phyloP scores from a whole-genome alignment of 1,140 invertebrate genomes.

The Zaprionus taronus region DNA sequence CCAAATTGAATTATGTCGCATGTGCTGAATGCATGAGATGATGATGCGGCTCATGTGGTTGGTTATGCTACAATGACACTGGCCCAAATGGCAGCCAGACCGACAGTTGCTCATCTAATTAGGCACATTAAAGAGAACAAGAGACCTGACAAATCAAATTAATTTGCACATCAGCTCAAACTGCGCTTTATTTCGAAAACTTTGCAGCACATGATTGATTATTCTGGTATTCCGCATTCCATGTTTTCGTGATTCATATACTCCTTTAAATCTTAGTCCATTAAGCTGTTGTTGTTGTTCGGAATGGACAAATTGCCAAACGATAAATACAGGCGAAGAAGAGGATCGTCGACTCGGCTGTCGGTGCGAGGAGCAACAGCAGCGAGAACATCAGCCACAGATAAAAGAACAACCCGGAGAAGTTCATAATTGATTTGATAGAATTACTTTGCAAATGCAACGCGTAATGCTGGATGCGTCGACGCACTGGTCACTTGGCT shows the following conservation, averaged over 20 bases:
- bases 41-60: background rate
- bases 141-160: background rate
- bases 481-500: conserved; percentile 1
- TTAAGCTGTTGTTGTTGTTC: conserved; percentile 33
- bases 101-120: background rate
- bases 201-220: background rate
- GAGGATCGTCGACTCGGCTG: conserved; percentile 55
- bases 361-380: conserved; percentile 48
- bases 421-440: conserved; percentile 32
- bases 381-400: conserved; percentile 45
- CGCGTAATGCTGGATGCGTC: background rate
- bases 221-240: background rate
- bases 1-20: conserved; percentile 7
- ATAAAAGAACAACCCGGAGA: conserved; percentile 37
- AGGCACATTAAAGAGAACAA: background rate
- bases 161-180: background rate
- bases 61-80: background rate
- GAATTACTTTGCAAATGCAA: background rate
- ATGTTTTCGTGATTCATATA: background rate
- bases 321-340: conserved; percentile 61
- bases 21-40: background rate
- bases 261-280: background rate
- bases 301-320: conserved; percentile 61
- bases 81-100: background rate
- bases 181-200: background rate